Conservation (phyloP, 2,888 invertebrate genomes). For the Amphipoea lucens region DNA sequence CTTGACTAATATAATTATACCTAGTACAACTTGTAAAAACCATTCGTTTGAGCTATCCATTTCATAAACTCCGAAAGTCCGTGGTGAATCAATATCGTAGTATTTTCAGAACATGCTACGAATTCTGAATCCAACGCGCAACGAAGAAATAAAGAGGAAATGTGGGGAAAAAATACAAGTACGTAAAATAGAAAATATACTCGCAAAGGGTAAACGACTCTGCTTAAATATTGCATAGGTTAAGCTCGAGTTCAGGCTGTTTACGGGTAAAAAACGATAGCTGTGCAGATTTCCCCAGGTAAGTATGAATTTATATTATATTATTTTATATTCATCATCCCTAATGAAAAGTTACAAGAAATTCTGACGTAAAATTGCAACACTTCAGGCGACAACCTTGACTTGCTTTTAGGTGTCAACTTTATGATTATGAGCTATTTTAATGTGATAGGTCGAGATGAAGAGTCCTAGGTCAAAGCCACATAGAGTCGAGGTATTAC, state of each 20-base stretch:
- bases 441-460: constrained; percentile 7
- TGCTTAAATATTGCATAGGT: constrained; percentile 66
- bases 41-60: background rate
- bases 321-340: constrained; percentile 44
- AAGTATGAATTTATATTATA: constrained; percentile 70
- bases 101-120: constrained; percentile 24
- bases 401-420: constrained; percentile 17
- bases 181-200: constrained; percentile 40
- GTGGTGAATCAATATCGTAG: constrained; percentile 1
- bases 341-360: constrained; percentile 65
- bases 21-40: constrained; percentile 14
- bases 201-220: constrained; percentile 45
- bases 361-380: constrained; percentile 60
- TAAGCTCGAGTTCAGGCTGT: constrained; percentile 35
- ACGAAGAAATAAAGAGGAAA: constrained; percentile 28
- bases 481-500: background rate
- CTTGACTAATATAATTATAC: no score
- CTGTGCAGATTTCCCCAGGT: constrained; percentile 73
- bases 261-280: constrained; percentile 60
- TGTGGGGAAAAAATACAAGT: constrained; percentile 26
- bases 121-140: constrained; percentile 28
- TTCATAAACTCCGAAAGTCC: constrained; percentile 4
- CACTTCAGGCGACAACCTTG: constrained; percentile 29
- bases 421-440: constrained; percentile 10
- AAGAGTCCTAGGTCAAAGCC: background rate